Evolutionary conservation across 2,797 vertebrate genomes (phyloP).

Genomic region (Poeciliopsis infans): DNA sequence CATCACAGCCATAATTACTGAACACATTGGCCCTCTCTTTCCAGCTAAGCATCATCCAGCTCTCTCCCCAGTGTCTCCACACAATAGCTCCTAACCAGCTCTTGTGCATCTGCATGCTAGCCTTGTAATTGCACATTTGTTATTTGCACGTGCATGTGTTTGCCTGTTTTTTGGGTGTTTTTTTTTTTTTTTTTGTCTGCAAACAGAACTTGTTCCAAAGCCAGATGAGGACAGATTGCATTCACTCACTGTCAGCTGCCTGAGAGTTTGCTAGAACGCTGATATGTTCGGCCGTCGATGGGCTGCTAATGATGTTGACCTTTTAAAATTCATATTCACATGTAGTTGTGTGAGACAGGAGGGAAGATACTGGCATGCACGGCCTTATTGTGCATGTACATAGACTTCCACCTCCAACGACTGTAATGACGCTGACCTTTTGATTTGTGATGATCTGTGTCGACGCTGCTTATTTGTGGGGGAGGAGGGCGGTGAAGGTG

Average conservation of each 20-base stretch:
- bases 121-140: conserved; percentile 33
- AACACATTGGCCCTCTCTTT: conserved; percentile 27
- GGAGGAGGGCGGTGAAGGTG: conserved; percentile 19
- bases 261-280: conserved; percentile 34
- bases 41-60: conserved; percentile 46
- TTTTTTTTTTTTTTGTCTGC: background rate
- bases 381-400: conserved; percentile 40
- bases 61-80: conserved; percentile 25
- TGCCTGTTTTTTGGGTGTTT: conserved; percentile 18
- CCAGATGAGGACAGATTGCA: conserved; percentile 48
- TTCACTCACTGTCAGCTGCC: conserved; percentile 47
- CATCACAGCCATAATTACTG: conserved; percentile 55
- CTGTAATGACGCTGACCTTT: conserved; percentile 85
- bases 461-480: conserved; percentile 71
- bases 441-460: conserved; percentile 74
- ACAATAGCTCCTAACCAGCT: conserved; percentile 50
- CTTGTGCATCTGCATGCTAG: conserved; percentile 36
- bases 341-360: conserved; percentile 52
- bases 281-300: conserved; percentile 51
- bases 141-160: conserved; percentile 30
- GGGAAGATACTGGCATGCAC: conserved; percentile 20
- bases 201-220: conserved; percentile 17
- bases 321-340: conserved; percentile 76
- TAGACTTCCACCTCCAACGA: conserved; percentile 51
- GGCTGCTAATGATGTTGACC: conserved; percentile 82